Evolutionary conservation across 2,797 vertebrate species (phyloP), one percentile per base, ranked within the genome.

Genomic region (Paedocypris micromegethes): DNA sequence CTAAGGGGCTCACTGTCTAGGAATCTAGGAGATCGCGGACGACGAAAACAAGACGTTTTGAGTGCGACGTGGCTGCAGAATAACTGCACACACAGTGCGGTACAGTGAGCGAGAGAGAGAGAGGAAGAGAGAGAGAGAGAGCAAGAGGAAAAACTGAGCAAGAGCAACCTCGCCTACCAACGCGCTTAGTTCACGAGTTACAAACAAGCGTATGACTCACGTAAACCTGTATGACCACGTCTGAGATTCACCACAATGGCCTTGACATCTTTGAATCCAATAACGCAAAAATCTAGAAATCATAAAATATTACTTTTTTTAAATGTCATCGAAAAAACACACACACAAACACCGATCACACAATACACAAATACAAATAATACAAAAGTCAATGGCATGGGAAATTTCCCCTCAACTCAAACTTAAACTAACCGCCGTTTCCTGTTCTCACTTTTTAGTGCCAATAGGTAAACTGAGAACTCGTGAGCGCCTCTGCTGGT

Each of bases 361-460:
- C 23, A 23, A 23, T 23, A 23, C 23, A 23, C 23, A 23, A 23
- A 23, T 23, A 23, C 1, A 23, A 23, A 23, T 23, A 23, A 23
- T 23, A 55, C 2, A 5, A 6, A 38, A 6, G 53, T 4, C 45
- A 65, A 48, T 37, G 41, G 40, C 45, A 68, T 40, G 52, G 38
- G 37, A 65, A 23, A 42, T 58, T 23, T 23, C n/a, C n/a, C n/a
- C n/a, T n/a, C 44, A 49, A 41, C 7, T 6, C 42, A 46, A 73
- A 85, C 37, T 87, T 85, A 74, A 89, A 89, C 73, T 48, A 74
- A 84, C 83, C 87, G 88, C 88, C 83, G 81, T 85, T 86, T 86
- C 80, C 83, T 72, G 77, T 74, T 3, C 2, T 23, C 58, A 44
- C 68, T 23, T 23, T 1, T 23, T 82, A 78, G 86, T 55, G 57